Conservation (phyloP, 30 jellyfish, hydroid and myxozoan species). For the Haliclystus octoradiatus region DNA sequence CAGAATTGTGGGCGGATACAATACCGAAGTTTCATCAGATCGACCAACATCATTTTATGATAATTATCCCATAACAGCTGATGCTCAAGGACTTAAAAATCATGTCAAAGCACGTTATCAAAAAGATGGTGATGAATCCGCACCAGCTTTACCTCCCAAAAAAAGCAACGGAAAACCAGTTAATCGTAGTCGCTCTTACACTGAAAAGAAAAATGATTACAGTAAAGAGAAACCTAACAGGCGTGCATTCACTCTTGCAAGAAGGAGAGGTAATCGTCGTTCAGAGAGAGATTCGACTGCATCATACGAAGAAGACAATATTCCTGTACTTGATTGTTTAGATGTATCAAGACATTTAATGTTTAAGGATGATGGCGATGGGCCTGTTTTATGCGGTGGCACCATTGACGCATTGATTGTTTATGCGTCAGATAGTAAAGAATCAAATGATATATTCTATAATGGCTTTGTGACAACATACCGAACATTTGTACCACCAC, state of each 20-base stretch:
- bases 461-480: slow-evolving; percentile 93
- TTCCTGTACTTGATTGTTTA: slow-evolving; percentile 80
- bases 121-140: slow-evolving; percentile 56
- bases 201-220: no score
- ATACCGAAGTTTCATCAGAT: slow-evolving; percentile 50
- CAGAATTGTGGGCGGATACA: slow-evolving; percentile 69
- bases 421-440: slow-evolving; percentile 59
- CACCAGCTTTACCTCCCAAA: slow-evolving; percentile 92
- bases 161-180: slow-evolving; percentile 37
- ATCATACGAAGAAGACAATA: slow-evolving; percentile 81
- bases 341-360: slow-evolving; percentile 65
- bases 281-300: slow-evolving; percentile 66
- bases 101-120: no score
- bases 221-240: slow-evolving; percentile 22
- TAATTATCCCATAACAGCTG: slow-evolving; percentile 71
- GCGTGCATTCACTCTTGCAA: slow-evolving; percentile 22
- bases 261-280: slow-evolving; percentile 39
- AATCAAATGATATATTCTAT: slow-evolving; percentile 38
- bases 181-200: slow-evolving; percentile 18
- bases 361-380: slow-evolving; percentile 73
- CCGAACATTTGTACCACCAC: slow-evolving; percentile 86
- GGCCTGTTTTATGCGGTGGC: slow-evolving; percentile 89
- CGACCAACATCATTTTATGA: slow-evolving; percentile 91
- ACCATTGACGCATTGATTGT: slow-evolving; percentile 85
- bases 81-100: slow-evolving; percentile 33